phyloP scores from a whole-genome alignment of 2,888 invertebrate species.

The Malachius bipustulatus region DNA sequence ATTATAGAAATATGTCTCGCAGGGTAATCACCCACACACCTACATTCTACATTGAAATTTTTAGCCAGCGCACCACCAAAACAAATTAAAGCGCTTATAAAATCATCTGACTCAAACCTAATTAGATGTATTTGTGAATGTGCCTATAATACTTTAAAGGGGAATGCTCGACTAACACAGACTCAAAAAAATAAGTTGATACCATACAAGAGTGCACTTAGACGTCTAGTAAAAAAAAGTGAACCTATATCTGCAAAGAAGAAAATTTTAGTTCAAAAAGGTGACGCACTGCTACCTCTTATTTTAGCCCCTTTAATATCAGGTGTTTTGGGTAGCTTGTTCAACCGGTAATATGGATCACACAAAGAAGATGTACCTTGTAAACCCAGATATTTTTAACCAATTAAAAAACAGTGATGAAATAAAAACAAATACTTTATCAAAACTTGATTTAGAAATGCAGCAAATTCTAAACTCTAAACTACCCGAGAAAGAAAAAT shows the following conservation, averaged over 20 bases:
- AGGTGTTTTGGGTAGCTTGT: conserved; percentile 10
- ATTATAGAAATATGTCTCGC: neutral
- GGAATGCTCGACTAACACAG: conserved; percentile 6
- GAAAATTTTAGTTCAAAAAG: conserved; percentile 7
- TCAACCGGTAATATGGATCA: conserved; percentile 12
- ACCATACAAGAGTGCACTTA: conserved; percentile 8
- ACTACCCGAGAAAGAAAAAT: conserved; percentile 11
- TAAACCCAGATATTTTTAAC: conserved; percentile 8
- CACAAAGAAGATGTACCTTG: conserved; percentile 11
- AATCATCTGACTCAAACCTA: conserved; percentile 1
- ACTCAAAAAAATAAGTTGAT: conserved; percentile 6
- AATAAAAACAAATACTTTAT: conserved; percentile 2
- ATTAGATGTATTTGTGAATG: conserved; percentile 8
- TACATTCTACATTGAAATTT: conserved; percentile 6
- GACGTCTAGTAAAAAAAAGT: conserved; percentile 6
- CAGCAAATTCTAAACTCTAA: conserved; percentile 6
- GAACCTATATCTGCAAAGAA: conserved; percentile 6
- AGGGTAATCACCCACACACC: too few relatives aligned
- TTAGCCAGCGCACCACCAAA: conserved; percentile 5
- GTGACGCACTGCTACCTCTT: conserved; percentile 8
- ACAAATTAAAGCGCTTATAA: conserved; percentile 8
- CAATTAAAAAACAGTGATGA: conserved; percentile 4
- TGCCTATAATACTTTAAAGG: conserved; percentile 8
- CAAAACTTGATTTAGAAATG: conserved; percentile 10
- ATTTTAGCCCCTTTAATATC: conserved; percentile 7